Evolutionary conservation across 1,140 invertebrate species (phyloP).

Genomic region (Neodiprion pinetum): DNA sequence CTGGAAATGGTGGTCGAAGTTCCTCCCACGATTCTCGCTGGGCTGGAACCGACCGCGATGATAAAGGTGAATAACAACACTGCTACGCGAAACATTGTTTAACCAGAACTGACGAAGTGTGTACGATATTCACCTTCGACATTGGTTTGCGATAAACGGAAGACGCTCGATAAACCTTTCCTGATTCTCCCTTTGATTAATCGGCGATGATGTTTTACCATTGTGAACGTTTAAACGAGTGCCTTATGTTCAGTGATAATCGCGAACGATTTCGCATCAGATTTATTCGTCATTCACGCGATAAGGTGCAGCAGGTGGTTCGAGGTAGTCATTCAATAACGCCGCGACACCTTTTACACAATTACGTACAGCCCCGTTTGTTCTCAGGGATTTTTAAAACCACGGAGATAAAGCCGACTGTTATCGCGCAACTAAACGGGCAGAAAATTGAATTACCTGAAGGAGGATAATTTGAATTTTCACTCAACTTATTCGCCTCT

Average conservation of each 20-base stretch:
- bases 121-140: neutral
- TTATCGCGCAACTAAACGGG: too few relatives aligned
- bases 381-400: too few relatives aligned
- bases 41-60: neutral
- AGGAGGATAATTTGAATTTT: too few relatives aligned
- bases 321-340: conserved; percentile 5
- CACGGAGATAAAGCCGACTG: too few relatives aligned
- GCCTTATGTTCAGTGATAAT: too few relatives aligned
- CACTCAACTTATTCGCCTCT: too few relatives aligned
- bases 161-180: too few relatives aligned
- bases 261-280: too few relatives aligned
- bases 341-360: conserved; percentile 10
- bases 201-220: neutral
- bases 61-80: neutral
- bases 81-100: neutral
- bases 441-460: too few relatives aligned
- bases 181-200: neutral
- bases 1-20: conserved; percentile 15
- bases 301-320: conserved; percentile 11
- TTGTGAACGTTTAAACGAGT: conserved; percentile 4
- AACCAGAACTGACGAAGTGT: neutral
- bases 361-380: conserved; percentile 7
- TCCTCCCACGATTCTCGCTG: conserved; percentile 28
- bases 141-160: too few relatives aligned
- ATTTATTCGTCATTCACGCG: conserved; percentile 12